phyloP scores from a whole-genome alignment of 2,888 invertebrate species.

The Acrobasis consociella region DNA sequence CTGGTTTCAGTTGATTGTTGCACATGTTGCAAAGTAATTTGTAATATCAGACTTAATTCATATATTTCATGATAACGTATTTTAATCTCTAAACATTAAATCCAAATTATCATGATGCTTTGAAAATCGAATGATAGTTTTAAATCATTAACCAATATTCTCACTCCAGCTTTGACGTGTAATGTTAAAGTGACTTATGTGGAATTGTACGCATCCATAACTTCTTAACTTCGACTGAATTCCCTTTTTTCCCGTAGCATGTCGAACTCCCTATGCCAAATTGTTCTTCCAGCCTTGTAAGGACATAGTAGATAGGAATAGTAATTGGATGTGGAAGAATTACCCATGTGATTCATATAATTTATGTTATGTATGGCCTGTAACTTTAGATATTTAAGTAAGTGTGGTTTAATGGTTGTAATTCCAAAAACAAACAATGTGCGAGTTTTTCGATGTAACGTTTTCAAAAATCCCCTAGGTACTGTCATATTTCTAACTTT shows the following conservation, averaged over 20 bases:
- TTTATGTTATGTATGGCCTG: slow-evolving; percentile 24
- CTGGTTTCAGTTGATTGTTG: too few relatives aligned
- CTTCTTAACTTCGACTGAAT: slow-evolving; percentile 42
- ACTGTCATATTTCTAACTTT: too few relatives aligned
- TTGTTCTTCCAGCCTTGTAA: slow-evolving; percentile 50
- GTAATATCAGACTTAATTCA: too few relatives aligned
- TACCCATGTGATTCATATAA: slow-evolving; percentile 31
- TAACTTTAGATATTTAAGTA: slow-evolving; percentile 28
- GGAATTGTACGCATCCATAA: background rate
- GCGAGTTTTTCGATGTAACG: too few relatives aligned
- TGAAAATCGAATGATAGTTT: too few relatives aligned
- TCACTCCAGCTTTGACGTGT: background rate
- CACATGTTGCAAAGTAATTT: too few relatives aligned
- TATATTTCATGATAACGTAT: too few relatives aligned
- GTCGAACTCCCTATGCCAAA: slow-evolving; percentile 64
- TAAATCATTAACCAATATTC: too few relatives aligned
- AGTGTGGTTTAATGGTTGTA: background rate
- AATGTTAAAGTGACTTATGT: background rate
- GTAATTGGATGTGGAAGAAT: slow-evolving; percentile 23
- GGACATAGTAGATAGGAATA: slow-evolving; percentile 30
- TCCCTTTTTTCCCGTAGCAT: slow-evolving; percentile 32
- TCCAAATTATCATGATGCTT: too few relatives aligned
- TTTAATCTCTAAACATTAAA: too few relatives aligned
- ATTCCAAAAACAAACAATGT: too few relatives aligned
- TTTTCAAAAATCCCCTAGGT: too few relatives aligned